Base-by-base conservation (phyloP, 1,140 invertebrate species). In the Sycobia sp. region DNA sequence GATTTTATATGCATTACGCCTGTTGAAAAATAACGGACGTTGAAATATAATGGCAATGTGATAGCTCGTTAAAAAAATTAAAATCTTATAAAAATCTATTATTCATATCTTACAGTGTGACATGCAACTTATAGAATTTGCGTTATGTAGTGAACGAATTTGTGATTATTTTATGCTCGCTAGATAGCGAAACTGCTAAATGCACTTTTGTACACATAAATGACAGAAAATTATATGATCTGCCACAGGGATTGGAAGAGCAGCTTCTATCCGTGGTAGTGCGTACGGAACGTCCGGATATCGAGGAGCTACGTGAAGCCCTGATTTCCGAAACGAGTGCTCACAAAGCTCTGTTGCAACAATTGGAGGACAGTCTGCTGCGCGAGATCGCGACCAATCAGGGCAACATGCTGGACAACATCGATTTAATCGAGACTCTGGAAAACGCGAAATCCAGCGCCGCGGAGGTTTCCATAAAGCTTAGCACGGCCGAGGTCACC, bases 341-440 rank as follows among this genome's bases (percentile, higher is more conserved):
- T 38, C 94, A 95, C 73, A 94, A 95, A 73, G 90, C 88, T 66
- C 76, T 94, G 13, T 79, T 96, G 27, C 88, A 92, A 65, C 85
- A 90, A 39, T 76, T 96, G 0, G 93, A 96, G 75, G 90, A 95
- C 71, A 91, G 90, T 0, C 77, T 96, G 29, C 81, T 97, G 0
- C 76, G 88, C 27, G 92, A 95, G 75, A 81, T 96, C 61, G 88
- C 92, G 1, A 90, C 88, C 0, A 92, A 91, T 0, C 87, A 89
- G 7, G 93, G 93, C 18, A 95, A 94, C 77, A 96, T 96, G 91
- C 77, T 96, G 67, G 93, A 96, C 71, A 96, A 97, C 70, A 85
- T 89, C 0, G 92, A 95, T 64, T 81, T 96, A 0, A 86, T 97
- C 4, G 82, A 88, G 60, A 95, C 92, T 0, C 78, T 96, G n/a